Base-by-base conservation (phyloP, 2,113 vertebrate species). In the Pelecanus crispus region DNA sequence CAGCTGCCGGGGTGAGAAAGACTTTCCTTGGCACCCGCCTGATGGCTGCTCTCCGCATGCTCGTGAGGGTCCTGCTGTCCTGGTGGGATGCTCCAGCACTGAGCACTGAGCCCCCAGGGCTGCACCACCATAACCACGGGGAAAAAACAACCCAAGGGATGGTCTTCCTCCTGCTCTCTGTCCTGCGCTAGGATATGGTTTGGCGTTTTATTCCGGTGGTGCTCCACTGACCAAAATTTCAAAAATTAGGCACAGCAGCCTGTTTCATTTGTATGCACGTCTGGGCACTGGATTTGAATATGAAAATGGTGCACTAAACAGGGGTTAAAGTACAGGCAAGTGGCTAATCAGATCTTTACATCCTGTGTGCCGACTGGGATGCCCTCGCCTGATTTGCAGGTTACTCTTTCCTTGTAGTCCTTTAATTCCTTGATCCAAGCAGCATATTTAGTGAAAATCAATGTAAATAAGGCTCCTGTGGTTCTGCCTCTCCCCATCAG, bases 361-460 rank as follows among this genome's bases (percentile, higher is more conserved):
- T 49, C 82, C 67, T 3, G 0, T 22, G 84, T 53, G 84, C 89
- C 1, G 1, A 7, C 78, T 56, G 81, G 90, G 81, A 83, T 80
- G 81, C 81, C 67, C 90, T 84, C 1, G 22, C 53, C 66, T 86
- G 79, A 94, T 90, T 90, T 90, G 81, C 62, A 87, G 84, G 79
- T 90, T 93, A 6, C 85, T 77, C 45, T 88, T 26, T 13, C 75
- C 88, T 72, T 81, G 75, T 50, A 86, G 88, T 40, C n/a, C 75
- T 94, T 68, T 92, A 93, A 96, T 92, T 93, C 88, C 86, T 92
- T 92, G 82, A 93, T 92, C 88, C 92, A 49, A 77, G 94, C 65
- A 75, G 93, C 47, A 44, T 42, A 44, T 91, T 88, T 84, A 40
- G 32, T 72, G 66, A 71, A 95, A 96, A 94, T 95, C 92, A 89